Evolutionary conservation across 1,140 invertebrate species (phyloP).

Genomic region (Lasioglossum baleicum): DNA sequence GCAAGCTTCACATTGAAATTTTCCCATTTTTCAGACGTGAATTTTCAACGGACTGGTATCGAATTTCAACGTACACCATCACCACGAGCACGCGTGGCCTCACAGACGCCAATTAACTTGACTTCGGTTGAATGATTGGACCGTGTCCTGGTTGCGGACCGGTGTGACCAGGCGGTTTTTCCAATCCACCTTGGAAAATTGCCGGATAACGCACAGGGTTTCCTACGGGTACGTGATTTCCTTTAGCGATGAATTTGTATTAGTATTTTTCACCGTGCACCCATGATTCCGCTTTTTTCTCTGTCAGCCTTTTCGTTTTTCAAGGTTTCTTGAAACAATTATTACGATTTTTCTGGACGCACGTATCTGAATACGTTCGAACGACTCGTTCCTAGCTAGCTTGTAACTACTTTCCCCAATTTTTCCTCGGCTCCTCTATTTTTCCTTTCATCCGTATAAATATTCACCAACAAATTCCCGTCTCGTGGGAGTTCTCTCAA

Average conservation of each 20-base stretch:
- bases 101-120: neutral
- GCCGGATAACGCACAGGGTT: neutral
- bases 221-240: neutral
- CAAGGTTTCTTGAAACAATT: too few relatives aligned
- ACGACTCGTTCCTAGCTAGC: too few relatives aligned
- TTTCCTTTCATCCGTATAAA: too few relatives aligned
- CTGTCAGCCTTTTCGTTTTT: too few relatives aligned
- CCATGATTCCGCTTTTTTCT: neutral
- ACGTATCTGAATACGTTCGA: too few relatives aligned
- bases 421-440: too few relatives aligned
- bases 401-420: too few relatives aligned
- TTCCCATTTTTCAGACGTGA: neutral
- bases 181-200: neutral
- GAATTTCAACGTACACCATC: neutral
- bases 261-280: neutral
- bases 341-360: too few relatives aligned
- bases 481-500: too few relatives aligned
- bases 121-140: neutral
- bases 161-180: slow-evolving; percentile 3
- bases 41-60: neutral
- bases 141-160: neutral
- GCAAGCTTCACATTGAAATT: neutral
- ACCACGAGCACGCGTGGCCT: neutral
- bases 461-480: too few relatives aligned
- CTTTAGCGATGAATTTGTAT: neutral